Conservation (phyloP, 2,797 vertebrate species). For the Holocentrus rufus region DNA sequence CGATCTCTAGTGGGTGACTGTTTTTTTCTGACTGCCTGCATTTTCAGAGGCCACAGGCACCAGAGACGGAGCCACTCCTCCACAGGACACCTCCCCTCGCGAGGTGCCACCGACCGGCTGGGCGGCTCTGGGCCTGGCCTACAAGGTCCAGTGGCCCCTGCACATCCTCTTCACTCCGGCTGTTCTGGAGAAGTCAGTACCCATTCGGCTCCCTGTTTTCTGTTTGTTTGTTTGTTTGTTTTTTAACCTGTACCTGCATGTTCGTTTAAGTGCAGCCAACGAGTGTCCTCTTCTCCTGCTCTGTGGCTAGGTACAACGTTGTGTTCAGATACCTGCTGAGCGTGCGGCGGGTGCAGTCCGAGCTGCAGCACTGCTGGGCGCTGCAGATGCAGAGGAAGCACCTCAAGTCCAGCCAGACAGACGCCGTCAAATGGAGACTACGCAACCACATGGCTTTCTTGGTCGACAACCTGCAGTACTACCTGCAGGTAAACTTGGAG, state of each 20-base stretch:
- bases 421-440: constrained; percentile 93
- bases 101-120: constrained; percentile 93
- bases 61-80: constrained; percentile 88
- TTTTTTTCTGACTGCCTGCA: neutral
- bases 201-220: rapidly evolving
- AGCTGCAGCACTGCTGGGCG: constrained; percentile 98
- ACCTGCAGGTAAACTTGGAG: constrained; percentile 87
- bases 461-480: constrained; percentile 98
- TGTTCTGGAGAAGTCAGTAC: constrained; percentile 93
- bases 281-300: neutral
- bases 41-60: constrained; percentile 84
- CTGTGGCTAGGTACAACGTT: constrained; percentile 90
- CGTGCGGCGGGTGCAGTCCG: constrained; percentile 93
- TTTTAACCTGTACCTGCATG: neutral
- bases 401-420: constrained; percentile 91
- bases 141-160: constrained; percentile 98
- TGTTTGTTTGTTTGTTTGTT: no score
- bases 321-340: constrained; percentile 97
- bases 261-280: neutral
- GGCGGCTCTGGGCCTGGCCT: constrained; percentile 96
- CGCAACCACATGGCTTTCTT: constrained; percentile 98
- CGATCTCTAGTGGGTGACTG: neutral
- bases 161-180: constrained; percentile 99
- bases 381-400: constrained; percentile 98
- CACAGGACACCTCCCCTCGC: constrained; percentile 92